Evolutionary conservation across 2,113 vertebrate species (phyloP), one percentile per base, ranked within the genome.

Genomic region (Sylvilagus bachmani): DNA sequence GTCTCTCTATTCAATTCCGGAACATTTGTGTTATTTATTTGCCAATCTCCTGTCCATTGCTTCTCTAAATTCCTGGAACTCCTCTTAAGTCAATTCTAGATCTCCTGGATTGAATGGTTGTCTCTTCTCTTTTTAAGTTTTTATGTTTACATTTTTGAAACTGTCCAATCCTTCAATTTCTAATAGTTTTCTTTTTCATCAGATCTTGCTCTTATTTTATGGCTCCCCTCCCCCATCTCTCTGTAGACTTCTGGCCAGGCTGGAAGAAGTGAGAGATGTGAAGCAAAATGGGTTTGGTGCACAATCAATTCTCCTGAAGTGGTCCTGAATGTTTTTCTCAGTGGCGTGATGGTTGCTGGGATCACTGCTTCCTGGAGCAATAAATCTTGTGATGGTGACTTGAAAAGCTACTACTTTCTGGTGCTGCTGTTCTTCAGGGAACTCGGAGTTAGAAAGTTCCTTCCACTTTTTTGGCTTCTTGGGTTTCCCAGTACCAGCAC

Each of bases 11-110:
- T 95, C 24, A 31, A 19, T 88, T 94, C 70, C 79, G 71, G 69
- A 25, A 75, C 51, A 53, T 64, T 73, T 95, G 61, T 90, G 21
- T 69, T 79, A 85, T 49, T 85, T 86, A 51, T 66, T 82, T 86
- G 55, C 33, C 55, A 38, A 55, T 74, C 49, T 73, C 17, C 7
- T 69, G 33, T 36, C 16, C 21, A 77, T 66, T 77, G 31, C 62
- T 66, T 92, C 36, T 95, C 27, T 64, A 51, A 77, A n/a, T 67
- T 82, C 66, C 69, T 64, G 33, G 17, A 74, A n/a, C 24, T 74
- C 53, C 0, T 85, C n/a, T 94, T 58, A 36, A 36, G 62, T 70
- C 33, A 22, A 0, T 51, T 31, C 12, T 16, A 3, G 24, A n/a
- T 64, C 70, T 89, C 16, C 19, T 38, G 64, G 31, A 22, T 21